Evolutionary conservation across 2,888 invertebrate species (phyloP).

Genomic region (Drosophila mayaguana): DNA sequence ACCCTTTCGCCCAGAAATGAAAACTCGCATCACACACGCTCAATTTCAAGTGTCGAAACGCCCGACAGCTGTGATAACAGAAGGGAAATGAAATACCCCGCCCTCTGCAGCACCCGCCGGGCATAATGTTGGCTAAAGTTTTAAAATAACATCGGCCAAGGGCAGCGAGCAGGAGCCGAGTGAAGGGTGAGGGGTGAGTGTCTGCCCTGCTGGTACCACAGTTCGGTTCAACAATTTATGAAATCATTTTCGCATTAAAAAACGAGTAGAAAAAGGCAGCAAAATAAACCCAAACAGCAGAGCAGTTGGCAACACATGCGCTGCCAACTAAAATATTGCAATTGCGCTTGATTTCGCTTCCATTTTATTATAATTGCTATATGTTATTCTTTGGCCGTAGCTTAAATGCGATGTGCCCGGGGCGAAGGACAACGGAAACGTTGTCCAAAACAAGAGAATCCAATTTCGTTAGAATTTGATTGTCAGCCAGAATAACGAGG

Average conservation of each 20-base stretch:
- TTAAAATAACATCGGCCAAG: conserved; percentile 54
- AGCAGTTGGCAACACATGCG: conserved; percentile 64
- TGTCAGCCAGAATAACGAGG: conserved; percentile 72
- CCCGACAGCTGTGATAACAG: conserved; percentile 78
- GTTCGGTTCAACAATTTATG: conserved; percentile 39
- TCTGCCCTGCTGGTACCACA: conserved; percentile 1
- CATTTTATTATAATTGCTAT: conserved; percentile 39
- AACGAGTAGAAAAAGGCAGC: conserved; percentile 17
- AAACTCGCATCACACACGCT: conserved; percentile 67
- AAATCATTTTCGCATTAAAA: conserved; percentile 73
- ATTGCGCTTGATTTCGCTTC: conserved; percentile 57
- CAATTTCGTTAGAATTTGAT: conserved; percentile 77
- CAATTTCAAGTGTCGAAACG: conserved; percentile 76
- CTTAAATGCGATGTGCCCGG: conserved; percentile 35
- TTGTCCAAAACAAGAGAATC: conserved; percentile 67
- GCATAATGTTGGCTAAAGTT: conserved; percentile 53
- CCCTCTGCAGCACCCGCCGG: conserved; percentile 28
- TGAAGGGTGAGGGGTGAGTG: neutral
- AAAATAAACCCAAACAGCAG: conserved; percentile 18
- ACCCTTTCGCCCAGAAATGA: conserved; percentile 53
- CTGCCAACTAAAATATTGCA: conserved; percentile 61
- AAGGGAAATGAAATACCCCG: conserved; percentile 43
- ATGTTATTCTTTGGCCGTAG: conserved; percentile 30
- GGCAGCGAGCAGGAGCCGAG: neutral
- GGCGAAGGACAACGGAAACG: conserved; percentile 27